A percentile compares a stretch with the other conserved stretches of the same genome.
phyloP scores from a whole-genome alignment of 2,888 invertebrate species.

The Ophion slaviceki region DNA sequence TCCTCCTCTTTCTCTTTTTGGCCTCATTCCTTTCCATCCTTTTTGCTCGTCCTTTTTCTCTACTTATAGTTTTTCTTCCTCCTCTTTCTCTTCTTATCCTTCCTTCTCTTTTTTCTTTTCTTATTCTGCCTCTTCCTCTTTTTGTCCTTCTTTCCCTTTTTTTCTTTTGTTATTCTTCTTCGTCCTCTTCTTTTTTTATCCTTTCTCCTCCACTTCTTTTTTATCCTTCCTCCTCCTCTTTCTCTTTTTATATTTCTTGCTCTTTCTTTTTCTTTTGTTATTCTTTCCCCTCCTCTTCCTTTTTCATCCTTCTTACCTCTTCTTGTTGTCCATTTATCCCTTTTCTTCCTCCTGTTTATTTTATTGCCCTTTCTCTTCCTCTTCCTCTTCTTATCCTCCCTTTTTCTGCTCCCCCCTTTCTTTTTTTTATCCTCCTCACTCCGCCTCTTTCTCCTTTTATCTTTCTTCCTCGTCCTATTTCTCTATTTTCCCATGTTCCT shows the following conservation, averaged over 20 bases:
- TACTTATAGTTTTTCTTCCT: background rate
- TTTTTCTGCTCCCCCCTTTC: background rate
- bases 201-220: background rate
- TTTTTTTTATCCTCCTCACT: background rate
- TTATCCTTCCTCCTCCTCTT: too few relatives aligned
- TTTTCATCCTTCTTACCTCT: too few relatives aligned
- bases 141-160: background rate
- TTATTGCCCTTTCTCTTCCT: too few relatives aligned
- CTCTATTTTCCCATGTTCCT: background rate
- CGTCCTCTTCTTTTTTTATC: too few relatives aligned
- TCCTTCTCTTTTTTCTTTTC: background rate
- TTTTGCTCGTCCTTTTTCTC: slow-evolving; percentile 7
- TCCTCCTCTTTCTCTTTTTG: slow-evolving; percentile 26
- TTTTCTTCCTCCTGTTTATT: too few relatives aligned
- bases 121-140: background rate
- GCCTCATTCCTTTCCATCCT: background rate
- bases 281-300: too few relatives aligned
- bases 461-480: background rate
- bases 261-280: too few relatives aligned
- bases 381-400: background rate
- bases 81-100: background rate
- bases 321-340: too few relatives aligned
- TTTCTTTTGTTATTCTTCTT: too few relatives aligned
- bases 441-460: background rate
- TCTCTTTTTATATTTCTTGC: too few relatives aligned